Evolutionary conservation across 1,140 invertebrate genomes (phyloP), one percentile per base, ranked within the genome.

Genomic region (Drosophila murphyi): DNA sequence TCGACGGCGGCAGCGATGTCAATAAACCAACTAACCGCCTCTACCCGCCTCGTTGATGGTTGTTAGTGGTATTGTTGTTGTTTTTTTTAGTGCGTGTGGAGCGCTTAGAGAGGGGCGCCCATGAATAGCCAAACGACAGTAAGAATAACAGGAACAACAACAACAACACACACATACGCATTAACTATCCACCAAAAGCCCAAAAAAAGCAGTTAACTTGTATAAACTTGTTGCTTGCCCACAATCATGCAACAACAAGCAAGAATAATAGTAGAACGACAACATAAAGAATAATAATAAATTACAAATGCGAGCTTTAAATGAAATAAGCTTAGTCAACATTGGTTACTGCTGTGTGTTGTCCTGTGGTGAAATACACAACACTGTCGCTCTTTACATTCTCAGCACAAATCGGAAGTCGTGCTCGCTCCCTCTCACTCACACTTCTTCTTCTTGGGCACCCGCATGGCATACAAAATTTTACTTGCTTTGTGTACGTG

Each of bases 11-110:
- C 64, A 60, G 64, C 70, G 83, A 88, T 89, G 83, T 88, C 83
- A 88, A 88, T 83, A 88, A 89, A 88, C 83, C 83, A 88, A 89
- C 85, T 89, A 88, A 81, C 64, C 83, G 65, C 20, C 20, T 60
- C 80, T 72, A 87, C 83, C 82, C 76, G 55, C 43, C 72, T 60
- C 64, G 82, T 64, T 31, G 34, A 20, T 34, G 6, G 35, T 32
- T 54, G 12, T 48, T 10, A 41, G 8, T 31, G 20, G 31, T 61
- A 2, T 60, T 59, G 29, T 59, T 57, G 29, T 51, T 54, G 37
- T 37, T 54, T 10, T n/a, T 37, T 32, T 60, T 52, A 35, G 61
- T 57, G 61, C 52, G 60, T 64, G 68, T 41, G 60, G 59, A 39
- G 51, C 20, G 68, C 50, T 71, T 62, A 71, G 50, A 62, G 60